A percentile compares a stretch with the other conserved stretches of the same genome.
These are phyloP conservation scores for Hipposideros larvatus DNA, from an alignment of 2,797 vertebrate genomes.

Conservation along the genomic window DNA sequence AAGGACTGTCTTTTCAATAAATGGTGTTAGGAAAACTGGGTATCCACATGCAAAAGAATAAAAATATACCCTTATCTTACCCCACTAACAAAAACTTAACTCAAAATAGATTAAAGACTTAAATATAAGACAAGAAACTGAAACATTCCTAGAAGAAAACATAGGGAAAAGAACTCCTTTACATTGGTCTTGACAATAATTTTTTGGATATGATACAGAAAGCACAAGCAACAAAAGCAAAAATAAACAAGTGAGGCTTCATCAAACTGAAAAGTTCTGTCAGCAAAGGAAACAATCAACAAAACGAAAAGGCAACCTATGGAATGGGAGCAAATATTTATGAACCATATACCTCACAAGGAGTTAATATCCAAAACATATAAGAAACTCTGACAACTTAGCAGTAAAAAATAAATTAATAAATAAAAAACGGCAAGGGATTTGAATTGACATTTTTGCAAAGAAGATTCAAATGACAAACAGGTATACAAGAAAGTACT, in stretches of 20 bases:
- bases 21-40: neutral
- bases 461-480: neutral
- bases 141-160: neutral
- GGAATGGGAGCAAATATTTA: neutral
- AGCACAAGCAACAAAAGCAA: neutral
- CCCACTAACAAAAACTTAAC: neutral
- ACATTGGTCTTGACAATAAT: neutral
- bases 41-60: neutral
- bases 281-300: neutral
- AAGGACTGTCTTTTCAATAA: neutral
- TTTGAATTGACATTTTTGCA: neutral
- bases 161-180: neutral
- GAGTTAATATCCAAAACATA: neutral
- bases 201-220: neutral
- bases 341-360: neutral
- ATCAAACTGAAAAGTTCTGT: neutral
- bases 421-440: neutral
- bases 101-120: neutral
- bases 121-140: neutral
- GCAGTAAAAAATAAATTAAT: neutral
- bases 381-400: neutral
- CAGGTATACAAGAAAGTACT: neutral
- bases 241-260: too few species aligned
- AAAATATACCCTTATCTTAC: neutral
- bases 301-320: neutral